These are phyloP conservation scores for Aramus guarauna DNA, from an alignment of 2,113 vertebrate species.

Conservation along the genomic window DNA sequence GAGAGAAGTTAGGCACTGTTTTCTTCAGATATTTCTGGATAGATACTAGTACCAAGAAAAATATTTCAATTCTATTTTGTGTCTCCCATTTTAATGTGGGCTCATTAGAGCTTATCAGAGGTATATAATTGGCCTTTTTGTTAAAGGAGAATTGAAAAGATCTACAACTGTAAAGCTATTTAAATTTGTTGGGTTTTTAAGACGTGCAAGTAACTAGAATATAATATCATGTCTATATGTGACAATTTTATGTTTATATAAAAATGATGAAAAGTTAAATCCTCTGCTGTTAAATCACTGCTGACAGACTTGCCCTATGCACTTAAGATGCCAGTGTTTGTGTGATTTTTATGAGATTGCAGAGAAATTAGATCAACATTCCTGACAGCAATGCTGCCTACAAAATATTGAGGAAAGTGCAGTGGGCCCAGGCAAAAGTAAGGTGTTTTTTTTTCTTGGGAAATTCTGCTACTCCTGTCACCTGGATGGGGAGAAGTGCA, in stretches of 20 bases:
- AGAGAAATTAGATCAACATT: neutral
- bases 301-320: neutral
- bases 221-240: neutral
- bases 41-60: neutral
- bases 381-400: neutral
- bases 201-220: neutral
- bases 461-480: neutral
- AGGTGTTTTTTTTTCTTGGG: neutral
- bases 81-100: neutral
- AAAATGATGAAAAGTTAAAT: neutral
- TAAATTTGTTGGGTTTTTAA: neutral
- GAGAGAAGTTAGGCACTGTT: neutral
- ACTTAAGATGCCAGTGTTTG: neutral
- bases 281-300: neutral
- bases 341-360: neutral
- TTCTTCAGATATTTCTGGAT: conserved; percentile 30
- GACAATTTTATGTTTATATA: neutral
- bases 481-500: neutral
- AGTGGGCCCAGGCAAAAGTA: neutral
- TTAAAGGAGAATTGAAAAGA: neutral
- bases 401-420: neutral
- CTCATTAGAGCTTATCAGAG: conserved; percentile 48
- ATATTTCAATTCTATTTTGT: neutral
- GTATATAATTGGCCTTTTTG: conserved; percentile 23
- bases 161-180: neutral